phyloP scores from a whole-genome alignment of 2,797 vertebrate species.

The Thamnophis elegans region DNA sequence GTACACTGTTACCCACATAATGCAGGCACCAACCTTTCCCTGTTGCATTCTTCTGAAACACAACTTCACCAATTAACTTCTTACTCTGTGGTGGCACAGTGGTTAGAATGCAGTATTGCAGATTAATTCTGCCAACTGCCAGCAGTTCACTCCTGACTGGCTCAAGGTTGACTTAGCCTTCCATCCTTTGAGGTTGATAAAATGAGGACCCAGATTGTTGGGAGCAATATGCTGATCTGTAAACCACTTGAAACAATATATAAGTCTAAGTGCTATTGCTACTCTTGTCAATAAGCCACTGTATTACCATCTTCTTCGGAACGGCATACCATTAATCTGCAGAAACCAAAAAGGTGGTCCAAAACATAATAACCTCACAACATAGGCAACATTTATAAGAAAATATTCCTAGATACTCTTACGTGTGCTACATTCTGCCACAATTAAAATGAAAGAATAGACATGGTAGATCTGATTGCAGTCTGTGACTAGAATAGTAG shows the following conservation, averaged over 20 bases:
- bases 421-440: too few relatives aligned
- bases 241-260: not conserved
- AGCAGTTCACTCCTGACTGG: not conserved
- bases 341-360: not conserved
- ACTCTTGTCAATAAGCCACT: not conserved
- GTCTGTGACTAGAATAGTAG: not conserved
- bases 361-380: not conserved
- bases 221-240: not conserved
- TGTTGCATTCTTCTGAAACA: not conserved
- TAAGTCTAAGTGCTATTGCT: not conserved
- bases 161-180: not conserved
- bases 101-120: not conserved
- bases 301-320: not conserved
- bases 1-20: slow-evolving; percentile 31
- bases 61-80: not conserved
- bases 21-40: not conserved
- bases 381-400: not conserved
- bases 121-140: not conserved
- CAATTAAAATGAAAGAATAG: not conserved
- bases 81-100: not conserved
- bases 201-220: not conserved
- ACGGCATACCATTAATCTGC: not conserved
- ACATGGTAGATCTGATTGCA: not conserved
- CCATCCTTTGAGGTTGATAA: not conserved
- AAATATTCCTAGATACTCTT: not conserved